These are phyloP conservation scores for Tolypeutes matacus DNA, from an alignment of 2,797 vertebrate species.

Conservation along the genomic window DNA sequence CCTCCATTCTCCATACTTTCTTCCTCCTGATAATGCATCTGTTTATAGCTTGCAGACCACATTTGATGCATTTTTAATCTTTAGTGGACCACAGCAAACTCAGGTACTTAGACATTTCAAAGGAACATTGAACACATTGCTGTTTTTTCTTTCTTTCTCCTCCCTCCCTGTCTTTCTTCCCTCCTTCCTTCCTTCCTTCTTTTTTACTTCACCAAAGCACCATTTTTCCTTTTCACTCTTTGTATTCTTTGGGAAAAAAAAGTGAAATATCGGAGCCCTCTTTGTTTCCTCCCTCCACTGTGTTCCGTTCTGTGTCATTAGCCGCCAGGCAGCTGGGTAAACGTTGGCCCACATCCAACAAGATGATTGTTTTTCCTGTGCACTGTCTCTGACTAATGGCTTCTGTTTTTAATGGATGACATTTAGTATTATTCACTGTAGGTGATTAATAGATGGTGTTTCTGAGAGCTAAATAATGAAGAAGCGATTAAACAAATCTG, in stretches of 20 bases:
- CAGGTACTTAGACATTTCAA: slow-evolving; percentile 29
- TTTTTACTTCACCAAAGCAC: background rate
- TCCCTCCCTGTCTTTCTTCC: no score
- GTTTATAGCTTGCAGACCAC: background rate
- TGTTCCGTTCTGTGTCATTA: slow-evolving; percentile 48
- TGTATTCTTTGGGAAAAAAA: slow-evolving; percentile 53
- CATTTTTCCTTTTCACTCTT: background rate
- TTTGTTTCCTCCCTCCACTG: background rate
- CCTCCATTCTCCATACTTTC: background rate
- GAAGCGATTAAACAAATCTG: slow-evolving; percentile 80
- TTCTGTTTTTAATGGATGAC: slow-evolving; percentile 82
- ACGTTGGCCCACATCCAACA: slow-evolving; percentile 35
- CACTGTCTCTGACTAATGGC: slow-evolving; percentile 70
- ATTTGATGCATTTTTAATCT: slow-evolving; percentile 27
- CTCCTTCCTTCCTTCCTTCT: background rate
- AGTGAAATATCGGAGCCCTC: background rate
- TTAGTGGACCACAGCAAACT: background rate
- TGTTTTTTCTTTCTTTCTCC: background rate
- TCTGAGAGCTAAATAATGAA: slow-evolving; percentile 83
- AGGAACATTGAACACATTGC: background rate
- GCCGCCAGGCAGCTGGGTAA: background rate
- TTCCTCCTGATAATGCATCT: background rate
- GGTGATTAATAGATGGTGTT: slow-evolving; percentile 85
- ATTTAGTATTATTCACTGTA: slow-evolving; percentile 82
- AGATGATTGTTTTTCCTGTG: background rate